Base-by-base conservation (phyloP, 2,888 invertebrate genomes). In the Erannis defoliaria region DNA sequence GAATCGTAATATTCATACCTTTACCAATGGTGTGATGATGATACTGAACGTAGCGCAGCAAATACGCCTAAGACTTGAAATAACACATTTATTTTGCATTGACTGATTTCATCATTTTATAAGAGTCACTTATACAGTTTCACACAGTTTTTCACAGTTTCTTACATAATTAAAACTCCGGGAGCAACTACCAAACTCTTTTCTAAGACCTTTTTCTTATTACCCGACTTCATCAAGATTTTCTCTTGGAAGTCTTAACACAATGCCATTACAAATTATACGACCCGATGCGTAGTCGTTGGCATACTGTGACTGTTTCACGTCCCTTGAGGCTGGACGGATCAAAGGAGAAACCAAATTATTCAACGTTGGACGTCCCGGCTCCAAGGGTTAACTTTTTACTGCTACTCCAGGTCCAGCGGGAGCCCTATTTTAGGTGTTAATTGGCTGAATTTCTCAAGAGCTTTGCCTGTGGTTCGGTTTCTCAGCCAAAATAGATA, bases 311-410 rank as follows among this genome's bases (percentile, higher is more conserved):
- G 54, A 50, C 57, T 38, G 46, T 60, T 49, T 57, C 53, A 46
- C 42, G 63, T 71, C 75, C 75, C 76, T 67, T 58, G 65, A 77
- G 76, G 70, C 73, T 70, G 71, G 70, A 67, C 73, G 75, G 80
- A 76, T 80, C 80, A 81, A 80, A 80, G 74, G 73, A 72, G 71
- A 71, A 72, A 70, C 74, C 74, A 75, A 80, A 81, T 80, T 77
- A 77, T 78, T 77, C 71, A 76, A 73, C 76, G 70, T 70, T 70
- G 71, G 68, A 75, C 75, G 75, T 69, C 68, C 74, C 70, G 70
- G 74, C 74, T 71, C 72, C 71, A 69, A 59, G 64, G 74, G 71
- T 72, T 76, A 75, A 74, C 76, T 78, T 78, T 78, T 78, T 77
- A 71, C 72, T 69, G 72, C 69, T 66, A 68, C 68, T 74, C 68